A percentile compares a stretch with the other conserved stretches of the same genome.
Conservation (phyloP, 1,140 invertebrate species). For the Zaprionus gabonicus region DNA sequence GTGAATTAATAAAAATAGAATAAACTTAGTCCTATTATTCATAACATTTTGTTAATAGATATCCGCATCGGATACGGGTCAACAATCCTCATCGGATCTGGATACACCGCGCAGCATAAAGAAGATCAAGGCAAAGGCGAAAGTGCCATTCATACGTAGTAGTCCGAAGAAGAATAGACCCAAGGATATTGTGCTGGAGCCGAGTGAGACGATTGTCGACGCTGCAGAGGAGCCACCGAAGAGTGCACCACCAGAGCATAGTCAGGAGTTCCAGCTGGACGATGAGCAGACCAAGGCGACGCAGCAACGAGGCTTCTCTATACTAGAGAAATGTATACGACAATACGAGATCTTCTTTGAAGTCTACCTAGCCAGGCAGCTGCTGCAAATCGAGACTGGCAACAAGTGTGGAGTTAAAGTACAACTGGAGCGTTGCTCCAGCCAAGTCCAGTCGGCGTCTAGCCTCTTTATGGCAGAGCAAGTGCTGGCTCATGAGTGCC, state of each 20-base stretch:
- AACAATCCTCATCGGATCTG: constrained; percentile 77
- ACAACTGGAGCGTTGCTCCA: constrained; percentile 59
- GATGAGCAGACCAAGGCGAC: constrained; percentile 64
- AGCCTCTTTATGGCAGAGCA: constrained; percentile 74
- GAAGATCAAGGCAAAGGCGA: constrained; percentile 77
- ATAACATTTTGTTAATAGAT: constrained; percentile 49
- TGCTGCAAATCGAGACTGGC: constrained; percentile 63
- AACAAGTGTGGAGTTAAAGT: constrained; percentile 68
- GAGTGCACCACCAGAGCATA: constrained; percentile 68
- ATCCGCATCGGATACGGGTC: constrained; percentile 72
- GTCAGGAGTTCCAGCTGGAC: constrained; percentile 57
- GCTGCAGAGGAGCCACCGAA: constrained; percentile 58
- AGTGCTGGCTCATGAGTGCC: constrained; percentile 65
- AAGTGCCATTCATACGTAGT: constrained; percentile 67
- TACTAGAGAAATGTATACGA: constrained; percentile 88
- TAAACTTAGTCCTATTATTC: neutral
- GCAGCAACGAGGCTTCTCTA: constrained; percentile 82
- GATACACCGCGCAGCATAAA: constrained; percentile 82
- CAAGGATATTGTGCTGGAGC: constrained; percentile 63
- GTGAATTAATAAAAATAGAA: neutral
- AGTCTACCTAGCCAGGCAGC: constrained; percentile 71
- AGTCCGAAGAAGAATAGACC: constrained; percentile 76
- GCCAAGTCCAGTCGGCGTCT: constrained; percentile 29
- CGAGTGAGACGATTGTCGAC: constrained; percentile 26
- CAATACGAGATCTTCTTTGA: constrained; percentile 88